Evolutionary conservation across 2,797 vertebrate genomes (phyloP).

Genomic region (Mycteria americana): DNA sequence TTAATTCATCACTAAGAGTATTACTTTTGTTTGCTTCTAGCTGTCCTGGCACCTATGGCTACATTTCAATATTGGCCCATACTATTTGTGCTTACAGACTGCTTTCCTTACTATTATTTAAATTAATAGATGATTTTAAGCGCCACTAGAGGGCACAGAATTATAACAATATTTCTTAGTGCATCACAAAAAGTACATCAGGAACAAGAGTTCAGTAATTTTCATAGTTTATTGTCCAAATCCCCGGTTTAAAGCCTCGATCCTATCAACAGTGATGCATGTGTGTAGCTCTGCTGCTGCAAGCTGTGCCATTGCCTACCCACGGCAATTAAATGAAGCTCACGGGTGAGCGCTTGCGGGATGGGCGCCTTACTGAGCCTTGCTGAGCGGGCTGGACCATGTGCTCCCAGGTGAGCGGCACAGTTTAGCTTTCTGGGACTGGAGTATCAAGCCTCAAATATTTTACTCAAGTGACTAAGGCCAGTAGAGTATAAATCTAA

Average conservation of each 20-base stretch:
- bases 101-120: neutral
- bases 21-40: neutral
- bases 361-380: neutral
- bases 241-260: neutral
- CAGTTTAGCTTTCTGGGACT: neutral
- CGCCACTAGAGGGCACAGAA: slow-evolving; percentile 81
- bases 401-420: accelerated
- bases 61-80: neutral
- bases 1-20: neutral
- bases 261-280: neutral
- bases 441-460: neutral
- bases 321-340: accelerated
- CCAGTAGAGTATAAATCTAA: neutral
- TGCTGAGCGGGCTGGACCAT: neutral
- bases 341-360: accelerated
- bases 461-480: neutral
- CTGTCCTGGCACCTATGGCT: neutral
- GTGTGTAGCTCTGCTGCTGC: accelerated
- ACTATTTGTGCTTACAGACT: neutral
- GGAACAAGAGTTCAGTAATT: neutral
- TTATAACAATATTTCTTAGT: slow-evolving; percentile 67
- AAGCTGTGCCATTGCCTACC: neutral
- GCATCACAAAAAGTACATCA: neutral
- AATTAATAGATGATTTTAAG: slow-evolving; percentile 47
- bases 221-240: neutral